These are phyloP conservation scores for Larimichthys polyactis DNA, from an alignment of 2,113 vertebrate genomes.

Conservation along the genomic window DNA sequence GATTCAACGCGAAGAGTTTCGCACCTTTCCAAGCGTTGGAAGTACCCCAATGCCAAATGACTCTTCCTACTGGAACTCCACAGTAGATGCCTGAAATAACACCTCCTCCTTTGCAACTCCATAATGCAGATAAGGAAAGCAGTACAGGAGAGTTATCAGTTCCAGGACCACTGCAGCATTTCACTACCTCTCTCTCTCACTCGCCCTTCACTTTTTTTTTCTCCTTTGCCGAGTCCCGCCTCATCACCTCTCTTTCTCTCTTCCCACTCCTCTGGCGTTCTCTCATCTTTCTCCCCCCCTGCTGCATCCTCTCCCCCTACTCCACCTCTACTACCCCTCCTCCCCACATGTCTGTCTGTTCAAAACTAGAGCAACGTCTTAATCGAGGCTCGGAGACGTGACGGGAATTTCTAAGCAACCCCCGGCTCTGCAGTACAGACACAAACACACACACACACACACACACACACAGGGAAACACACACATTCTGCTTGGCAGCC, in stretches of 20 bases:
- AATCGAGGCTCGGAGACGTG: slow-evolving; percentile 81
- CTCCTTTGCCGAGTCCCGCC: slow-evolving; percentile 45
- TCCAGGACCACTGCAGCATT: slow-evolving; percentile 69
- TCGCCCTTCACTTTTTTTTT: slow-evolving; percentile 30
- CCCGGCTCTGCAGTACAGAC: slow-evolving; percentile 70
- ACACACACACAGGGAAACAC: slow-evolving; percentile 30
- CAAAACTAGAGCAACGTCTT: slow-evolving; percentile 84
- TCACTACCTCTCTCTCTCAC: slow-evolving; percentile 34
- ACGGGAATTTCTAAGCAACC: slow-evolving; percentile 77
- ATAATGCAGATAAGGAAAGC: slow-evolving; percentile 36
- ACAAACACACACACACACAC: slow-evolving; percentile 44
- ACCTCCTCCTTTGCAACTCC: slow-evolving; percentile 41
- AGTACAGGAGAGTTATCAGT: slow-evolving; percentile 46
- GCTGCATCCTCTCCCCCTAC: slow-evolving; percentile 50
- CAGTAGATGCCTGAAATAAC: slow-evolving; percentile 9
- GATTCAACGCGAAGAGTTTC: not conserved
- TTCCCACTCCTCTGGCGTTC: slow-evolving; percentile 49
- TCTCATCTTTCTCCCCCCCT: slow-evolving; percentile 61
- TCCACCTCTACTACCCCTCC: slow-evolving; percentile 55
- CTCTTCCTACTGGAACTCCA: not conserved
- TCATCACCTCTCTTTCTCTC: slow-evolving; percentile 68
- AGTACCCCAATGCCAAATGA: not conserved
- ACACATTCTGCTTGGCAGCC: slow-evolving; percentile 73
- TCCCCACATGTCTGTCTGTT: slow-evolving; percentile 78
- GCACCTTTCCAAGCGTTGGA: not conserved